Conservation (phyloP, 2,113 vertebrate genomes). For the Tauraco erythrolophus region DNA sequence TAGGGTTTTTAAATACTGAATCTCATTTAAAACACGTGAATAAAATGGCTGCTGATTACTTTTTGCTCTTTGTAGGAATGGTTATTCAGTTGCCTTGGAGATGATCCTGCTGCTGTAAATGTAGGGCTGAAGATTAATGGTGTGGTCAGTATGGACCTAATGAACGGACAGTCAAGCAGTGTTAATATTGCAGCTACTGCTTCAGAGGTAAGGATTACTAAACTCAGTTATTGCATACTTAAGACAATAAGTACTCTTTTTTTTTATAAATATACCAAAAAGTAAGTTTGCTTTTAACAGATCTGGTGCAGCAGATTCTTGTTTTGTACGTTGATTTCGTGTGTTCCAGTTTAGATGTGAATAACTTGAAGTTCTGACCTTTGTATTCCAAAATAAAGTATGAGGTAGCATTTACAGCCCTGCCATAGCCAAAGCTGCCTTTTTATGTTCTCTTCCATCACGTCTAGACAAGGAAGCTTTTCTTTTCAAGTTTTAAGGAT, state of each 20-base stretch:
- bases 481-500: background rate
- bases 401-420: background rate
- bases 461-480: background rate
- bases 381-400: background rate
- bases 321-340: background rate
- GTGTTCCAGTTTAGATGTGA: background rate
- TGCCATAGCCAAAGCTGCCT: background rate
- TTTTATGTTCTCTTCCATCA: background rate
- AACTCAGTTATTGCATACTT: background rate
- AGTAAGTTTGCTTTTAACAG: background rate
- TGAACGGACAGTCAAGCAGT: conserved; percentile 89
- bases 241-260: background rate
- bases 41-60: background rate
- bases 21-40: background rate
- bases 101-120: conserved; percentile 71
- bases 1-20: background rate
- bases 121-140: conserved; percentile 75
- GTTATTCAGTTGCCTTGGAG: conserved; percentile 80
- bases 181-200: conserved; percentile 79
- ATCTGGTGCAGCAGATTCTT: background rate
- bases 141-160: conserved; percentile 94
- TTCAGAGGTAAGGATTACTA: conserved; percentile 87
- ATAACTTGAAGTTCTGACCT: background rate
- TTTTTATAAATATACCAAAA: background rate
- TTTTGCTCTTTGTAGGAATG: conserved; percentile 70